phyloP scores from a whole-genome alignment of 2,113 vertebrate genomes.

The Ia io region DNA sequence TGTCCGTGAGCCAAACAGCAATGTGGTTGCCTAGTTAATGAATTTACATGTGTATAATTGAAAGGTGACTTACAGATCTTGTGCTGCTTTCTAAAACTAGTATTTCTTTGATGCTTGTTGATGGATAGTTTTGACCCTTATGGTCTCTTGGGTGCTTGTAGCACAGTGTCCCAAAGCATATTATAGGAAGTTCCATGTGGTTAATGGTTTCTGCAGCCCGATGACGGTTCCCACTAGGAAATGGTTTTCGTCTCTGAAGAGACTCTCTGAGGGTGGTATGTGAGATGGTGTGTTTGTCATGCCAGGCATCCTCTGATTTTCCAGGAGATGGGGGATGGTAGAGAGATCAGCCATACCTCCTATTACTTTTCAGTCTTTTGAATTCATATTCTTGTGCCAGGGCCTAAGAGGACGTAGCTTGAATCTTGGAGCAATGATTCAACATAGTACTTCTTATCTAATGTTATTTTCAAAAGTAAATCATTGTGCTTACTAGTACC shows the following conservation, averaged over 20 bases:
- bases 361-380: conserved; percentile 5
- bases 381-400: conserved; percentile 5
- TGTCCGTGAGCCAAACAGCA: conserved; percentile 8
- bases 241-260: not conserved
- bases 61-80: not conserved
- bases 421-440: not conserved
- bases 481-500: not conserved
- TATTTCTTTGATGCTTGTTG: not conserved
- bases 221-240: not conserved
- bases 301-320: not conserved
- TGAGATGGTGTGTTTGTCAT: not conserved
- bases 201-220: not conserved
- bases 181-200: not conserved
- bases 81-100: not conserved
- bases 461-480: conserved; percentile 40
- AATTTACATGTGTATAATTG: not conserved
- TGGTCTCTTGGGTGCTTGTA: not conserved
- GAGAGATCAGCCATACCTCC: not conserved
- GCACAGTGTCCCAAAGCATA: not conserved
- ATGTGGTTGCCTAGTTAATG: not conserved
- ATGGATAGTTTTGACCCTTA: not conserved
- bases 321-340: not conserved
- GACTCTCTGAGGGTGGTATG: not conserved
- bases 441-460: not conserved
- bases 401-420: not conserved